Conservation (phyloP, 2,113 vertebrate genomes). For the Dicentrarchus labrax region DNA sequence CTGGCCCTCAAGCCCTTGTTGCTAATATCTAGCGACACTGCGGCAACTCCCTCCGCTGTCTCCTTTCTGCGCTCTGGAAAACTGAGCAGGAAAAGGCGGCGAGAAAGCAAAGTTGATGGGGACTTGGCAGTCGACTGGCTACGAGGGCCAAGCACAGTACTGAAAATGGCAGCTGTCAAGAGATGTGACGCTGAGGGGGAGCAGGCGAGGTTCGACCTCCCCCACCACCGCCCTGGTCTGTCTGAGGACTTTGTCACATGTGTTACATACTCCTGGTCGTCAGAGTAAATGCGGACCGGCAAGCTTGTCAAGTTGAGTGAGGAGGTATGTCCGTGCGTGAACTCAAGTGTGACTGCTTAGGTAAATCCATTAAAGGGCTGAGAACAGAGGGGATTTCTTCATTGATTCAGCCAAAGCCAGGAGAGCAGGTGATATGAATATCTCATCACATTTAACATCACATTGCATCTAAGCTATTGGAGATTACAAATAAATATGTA, state of each 20-base stretch:
- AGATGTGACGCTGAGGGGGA: constrained; percentile 70
- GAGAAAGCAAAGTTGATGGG: constrained; percentile 66
- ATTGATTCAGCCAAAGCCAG: constrained; percentile 8
- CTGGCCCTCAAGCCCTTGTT: constrained; percentile 24
- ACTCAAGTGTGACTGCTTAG: constrained; percentile 77
- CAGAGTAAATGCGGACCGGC: constrained; percentile 76
- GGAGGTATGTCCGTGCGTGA: constrained; percentile 72
- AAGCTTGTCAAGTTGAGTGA: constrained; percentile 85
- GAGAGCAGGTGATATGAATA: constrained; percentile 23
- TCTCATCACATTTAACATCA: constrained; percentile 23
- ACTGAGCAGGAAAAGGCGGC: constrained; percentile 64
- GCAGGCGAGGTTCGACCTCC: constrained; percentile 35
- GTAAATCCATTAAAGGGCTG: constrained; percentile 75
- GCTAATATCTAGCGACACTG: constrained; percentile 68
- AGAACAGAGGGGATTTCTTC: constrained; percentile 7
- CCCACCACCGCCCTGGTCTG: constrained; percentile 32
- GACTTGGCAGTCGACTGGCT: constrained; percentile 63
- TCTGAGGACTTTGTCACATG: constrained; percentile 83
- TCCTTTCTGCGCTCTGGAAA: constrained; percentile 54
- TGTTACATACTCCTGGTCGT: constrained; percentile 70
- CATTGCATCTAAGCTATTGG: too few species aligned
- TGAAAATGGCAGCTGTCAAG: constrained; percentile 87
- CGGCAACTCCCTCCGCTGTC: constrained; percentile 42
- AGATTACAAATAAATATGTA: neutral
- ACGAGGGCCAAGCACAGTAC: constrained; percentile 45